Base-by-base conservation (phyloP, 2,797 vertebrate genomes). In the Schizopygopsis pylzovi region DNA sequence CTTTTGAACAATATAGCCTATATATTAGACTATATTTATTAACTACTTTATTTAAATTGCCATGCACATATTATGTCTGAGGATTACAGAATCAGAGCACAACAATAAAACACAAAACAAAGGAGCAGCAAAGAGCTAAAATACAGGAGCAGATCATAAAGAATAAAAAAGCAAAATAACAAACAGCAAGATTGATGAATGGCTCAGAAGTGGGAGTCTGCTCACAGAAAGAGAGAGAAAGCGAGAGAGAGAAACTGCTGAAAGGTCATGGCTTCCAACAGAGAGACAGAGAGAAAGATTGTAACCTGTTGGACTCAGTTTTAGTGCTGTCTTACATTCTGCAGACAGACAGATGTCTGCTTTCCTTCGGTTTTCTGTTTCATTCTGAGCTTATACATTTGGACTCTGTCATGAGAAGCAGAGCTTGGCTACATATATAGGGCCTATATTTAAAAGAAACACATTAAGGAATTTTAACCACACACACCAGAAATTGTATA, bases 181-280 rank as follows among this genome's bases (percentile, higher is more conserved):
- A 85, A 85, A 85, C 83, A 37, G 75, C 83, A 85, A 85, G 39
- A 85, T 56, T 79, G 83, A 85, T 85, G 75, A 85, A 71, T 49
- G 73, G 22, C 54, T 77, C 59, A 67, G 61, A 72, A 85, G 76
- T 70, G 65, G 39, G 63, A 85, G 76, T 82, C 49, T 81, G 63
- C 43, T 80, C 47, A 78, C 13, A 78, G 67, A 72, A n/a, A 71
- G 41, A 37, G 13, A 15, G 65, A 16, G 6, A 41, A 8, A 78
- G 54, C 49, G 41, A 37, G 13, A 15, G 65, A 81, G 41, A 63
- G 7, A 76, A 2, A 83, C 25, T 47, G 65, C 67, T 61, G 77
- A 85, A 85, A 70, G 65, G 83, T 85, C 76, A 85, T 71, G 52
- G 49, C 49, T 71, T 84, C 63, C 63, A 43, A 56, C 52, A 61